Conservation (phyloP, 2,888 invertebrate genomes). For the Aelia acuminata region DNA sequence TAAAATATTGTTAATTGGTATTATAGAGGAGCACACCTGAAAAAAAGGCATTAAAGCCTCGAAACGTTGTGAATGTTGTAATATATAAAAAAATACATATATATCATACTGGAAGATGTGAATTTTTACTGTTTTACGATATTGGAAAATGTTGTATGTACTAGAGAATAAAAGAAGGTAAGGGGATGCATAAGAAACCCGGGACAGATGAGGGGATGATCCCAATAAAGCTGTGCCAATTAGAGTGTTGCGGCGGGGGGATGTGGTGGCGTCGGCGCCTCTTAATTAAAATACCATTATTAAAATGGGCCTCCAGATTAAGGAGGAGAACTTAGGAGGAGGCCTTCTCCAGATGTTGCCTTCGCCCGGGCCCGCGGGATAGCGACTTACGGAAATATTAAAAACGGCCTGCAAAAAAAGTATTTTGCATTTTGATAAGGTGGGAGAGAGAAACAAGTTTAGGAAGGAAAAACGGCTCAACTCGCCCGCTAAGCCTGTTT, state of each 20-base stretch:
- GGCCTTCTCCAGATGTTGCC: constrained; percentile 63
- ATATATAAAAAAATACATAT: no score
- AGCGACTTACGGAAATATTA: constrained; percentile 65
- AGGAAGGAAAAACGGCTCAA: constrained; percentile 63
- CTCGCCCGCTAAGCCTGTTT: constrained; percentile 65
- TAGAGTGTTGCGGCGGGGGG: constrained; percentile 54
- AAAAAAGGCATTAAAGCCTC: no score
- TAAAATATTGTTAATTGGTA: no score
- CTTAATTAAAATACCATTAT: constrained; percentile 67
- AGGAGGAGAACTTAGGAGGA: constrained; percentile 59
- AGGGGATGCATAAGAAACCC: neutral
- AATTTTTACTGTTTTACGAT: no score
- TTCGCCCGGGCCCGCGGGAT: constrained; percentile 26
- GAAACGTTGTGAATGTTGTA: no score
- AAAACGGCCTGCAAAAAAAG: constrained; percentile 65
- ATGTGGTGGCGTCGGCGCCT: constrained; percentile 56
- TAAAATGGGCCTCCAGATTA: constrained; percentile 65
- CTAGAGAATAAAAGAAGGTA: neutral
- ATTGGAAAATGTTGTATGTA: no score
- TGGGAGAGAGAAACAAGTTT: constrained; percentile 66
- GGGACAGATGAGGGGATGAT: constrained; percentile 61
- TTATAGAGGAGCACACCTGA: no score
- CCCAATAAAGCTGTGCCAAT: constrained; percentile 65
- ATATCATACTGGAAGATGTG: no score
- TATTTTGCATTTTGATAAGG: constrained; percentile 67